phyloP scores from a whole-genome alignment of 2,888 invertebrate genomes.

The Cybosia mesomella region DNA sequence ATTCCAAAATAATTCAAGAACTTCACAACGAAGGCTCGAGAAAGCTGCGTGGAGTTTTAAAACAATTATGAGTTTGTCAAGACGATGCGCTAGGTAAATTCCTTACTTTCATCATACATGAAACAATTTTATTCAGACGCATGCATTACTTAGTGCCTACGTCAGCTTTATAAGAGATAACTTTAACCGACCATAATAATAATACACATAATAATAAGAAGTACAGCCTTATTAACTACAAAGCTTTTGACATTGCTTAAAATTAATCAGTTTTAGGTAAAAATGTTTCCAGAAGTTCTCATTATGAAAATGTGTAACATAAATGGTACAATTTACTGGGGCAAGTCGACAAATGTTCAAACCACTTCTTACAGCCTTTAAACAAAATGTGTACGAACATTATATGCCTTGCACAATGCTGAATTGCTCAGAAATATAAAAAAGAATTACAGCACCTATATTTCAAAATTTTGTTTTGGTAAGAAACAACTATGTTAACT shows the following conservation, averaged over 20 bases:
- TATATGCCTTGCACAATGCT: slow-evolving; percentile 1
- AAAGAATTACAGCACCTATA: not conserved
- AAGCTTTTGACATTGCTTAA: not conserved
- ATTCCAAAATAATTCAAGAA: slow-evolving; percentile 69
- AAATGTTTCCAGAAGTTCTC: slow-evolving; percentile 31
- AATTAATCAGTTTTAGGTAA: slow-evolving; percentile 28
- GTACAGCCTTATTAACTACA: not conserved
- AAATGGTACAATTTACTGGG: slow-evolving; percentile 3
- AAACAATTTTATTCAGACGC: slow-evolving; percentile 39
- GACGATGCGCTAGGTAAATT: slow-evolving; percentile 53
- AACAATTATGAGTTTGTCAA: slow-evolving; percentile 62
- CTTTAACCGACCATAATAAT: not conserved
- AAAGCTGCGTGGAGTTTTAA: slow-evolving; percentile 58
- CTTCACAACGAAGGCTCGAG: slow-evolving; percentile 56
- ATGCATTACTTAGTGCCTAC: slow-evolving; percentile 34
- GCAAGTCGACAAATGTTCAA: slow-evolving; percentile 2
- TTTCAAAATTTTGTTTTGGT: not conserved
- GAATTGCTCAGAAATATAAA: slow-evolving; percentile 1
- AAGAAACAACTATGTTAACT: not conserved
- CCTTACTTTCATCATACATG: slow-evolving; percentile 37
- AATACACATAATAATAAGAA: not conserved
- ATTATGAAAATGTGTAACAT: slow-evolving; percentile 24
- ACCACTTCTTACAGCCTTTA: slow-evolving; percentile 1
- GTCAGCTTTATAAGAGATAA: not conserved
- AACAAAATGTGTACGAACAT: slow-evolving; percentile 2